Conservation (phyloP, 2,113 vertebrate species). For the Isurus oxyrinchus region DNA sequence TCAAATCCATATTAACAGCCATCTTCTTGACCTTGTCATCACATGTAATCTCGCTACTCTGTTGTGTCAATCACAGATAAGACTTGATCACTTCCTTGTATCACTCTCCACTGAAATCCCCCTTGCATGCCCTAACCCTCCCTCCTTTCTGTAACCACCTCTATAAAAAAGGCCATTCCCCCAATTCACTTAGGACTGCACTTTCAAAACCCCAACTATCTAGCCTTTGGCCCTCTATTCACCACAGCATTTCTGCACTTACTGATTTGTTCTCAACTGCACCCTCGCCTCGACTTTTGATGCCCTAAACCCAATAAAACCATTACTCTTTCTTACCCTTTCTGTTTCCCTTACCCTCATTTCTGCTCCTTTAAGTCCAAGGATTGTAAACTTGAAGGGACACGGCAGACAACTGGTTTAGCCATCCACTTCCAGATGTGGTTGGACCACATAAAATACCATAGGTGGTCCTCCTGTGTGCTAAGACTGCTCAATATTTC, state of each 20-base stretch:
- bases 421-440: neutral
- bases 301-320: neutral
- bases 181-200: neutral
- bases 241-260: neutral
- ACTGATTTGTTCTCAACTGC: neutral
- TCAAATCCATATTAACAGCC: neutral
- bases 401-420: neutral
- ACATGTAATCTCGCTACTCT: neutral
- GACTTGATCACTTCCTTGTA: neutral
- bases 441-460: neutral
- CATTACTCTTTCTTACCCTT: neutral
- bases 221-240: neutral
- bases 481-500: neutral
- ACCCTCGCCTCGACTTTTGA: neutral
- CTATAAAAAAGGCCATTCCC: neutral
- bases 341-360: neutral
- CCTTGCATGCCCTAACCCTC: neutral
- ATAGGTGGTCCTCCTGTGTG: neutral
- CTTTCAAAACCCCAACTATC: neutral
- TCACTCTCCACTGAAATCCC: neutral
- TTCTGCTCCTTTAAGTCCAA: neutral
- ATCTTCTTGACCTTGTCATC: neutral
- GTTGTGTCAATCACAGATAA: neutral
- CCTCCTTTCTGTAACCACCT: neutral
- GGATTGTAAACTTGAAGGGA: neutral